Conservation (phyloP, 2,797 vertebrate genomes). For the Hyperoplus lanceolatus region DNA sequence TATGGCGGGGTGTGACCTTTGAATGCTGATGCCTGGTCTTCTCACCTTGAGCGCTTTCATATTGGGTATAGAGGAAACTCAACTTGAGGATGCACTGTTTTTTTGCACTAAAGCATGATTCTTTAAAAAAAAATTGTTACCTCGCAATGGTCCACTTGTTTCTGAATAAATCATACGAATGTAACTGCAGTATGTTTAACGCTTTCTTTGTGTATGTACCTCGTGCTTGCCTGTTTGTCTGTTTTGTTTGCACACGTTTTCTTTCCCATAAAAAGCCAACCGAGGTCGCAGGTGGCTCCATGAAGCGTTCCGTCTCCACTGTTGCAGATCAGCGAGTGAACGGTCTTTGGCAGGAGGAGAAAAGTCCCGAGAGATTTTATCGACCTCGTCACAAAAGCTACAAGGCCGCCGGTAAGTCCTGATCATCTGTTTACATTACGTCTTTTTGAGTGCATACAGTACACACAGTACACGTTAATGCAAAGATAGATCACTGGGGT, state of each 20-base stretch:
- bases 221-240: constrained; percentile 40
- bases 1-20: constrained; percentile 27
- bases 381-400: constrained; percentile 94
- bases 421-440: constrained; percentile 1
- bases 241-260: constrained; percentile 35
- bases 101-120: constrained; percentile 60
- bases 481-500: background rate
- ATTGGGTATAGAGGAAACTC: constrained; percentile 40
- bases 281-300: constrained; percentile 88
- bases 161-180: constrained; percentile 9
- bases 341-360: constrained; percentile 93
- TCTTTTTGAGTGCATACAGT: background rate
- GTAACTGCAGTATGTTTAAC: constrained; percentile 18
- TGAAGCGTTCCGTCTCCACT: constrained; percentile 93
- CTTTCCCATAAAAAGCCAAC: constrained; percentile 81
- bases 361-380: constrained; percentile 94
- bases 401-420: constrained; percentile 88
- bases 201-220: constrained; percentile 22
- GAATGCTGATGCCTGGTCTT: constrained; percentile 58
- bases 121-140: background rate
- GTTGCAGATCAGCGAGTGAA: constrained; percentile 92
- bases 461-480: background rate
- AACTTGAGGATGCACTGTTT: constrained; percentile 38
- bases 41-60: constrained; percentile 39
- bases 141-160: constrained; percentile 12